Percentiles rank a stretch among this genome's conserved stretches.
These are phyloP conservation scores for Drosophila meridionalis DNA, from an alignment of 2,888 invertebrate species.

Conservation along the genomic window DNA sequence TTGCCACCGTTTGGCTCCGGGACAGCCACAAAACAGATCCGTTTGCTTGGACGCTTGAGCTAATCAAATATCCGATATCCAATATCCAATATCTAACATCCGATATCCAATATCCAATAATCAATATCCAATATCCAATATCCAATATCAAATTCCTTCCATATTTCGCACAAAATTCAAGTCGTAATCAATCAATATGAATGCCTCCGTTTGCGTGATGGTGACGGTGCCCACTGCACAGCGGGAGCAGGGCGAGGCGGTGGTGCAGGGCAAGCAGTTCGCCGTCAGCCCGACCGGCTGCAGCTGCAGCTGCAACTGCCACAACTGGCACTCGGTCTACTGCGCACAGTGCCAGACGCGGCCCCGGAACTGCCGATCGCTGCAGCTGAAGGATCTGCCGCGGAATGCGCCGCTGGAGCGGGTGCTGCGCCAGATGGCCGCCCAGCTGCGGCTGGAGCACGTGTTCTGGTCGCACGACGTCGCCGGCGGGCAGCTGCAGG, in stretches of 20 bases:
- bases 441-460: constrained; percentile 86
- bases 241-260: constrained; percentile 83
- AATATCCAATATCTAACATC: too few species aligned
- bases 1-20: constrained; percentile 14
- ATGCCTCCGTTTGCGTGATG: constrained; percentile 85
- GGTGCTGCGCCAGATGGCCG: constrained; percentile 86
- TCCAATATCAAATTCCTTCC: neutral
- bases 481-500: constrained; percentile 85
- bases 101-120: too few species aligned
- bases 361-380: constrained; percentile 26
- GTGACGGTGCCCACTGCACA: constrained; percentile 86
- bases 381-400: constrained; percentile 17
- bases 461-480: constrained; percentile 86
- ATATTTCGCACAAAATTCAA: constrained; percentile 21
- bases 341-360: constrained; percentile 72
- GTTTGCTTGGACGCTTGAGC: neutral
- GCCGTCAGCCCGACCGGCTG: neutral
- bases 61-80: neutral
- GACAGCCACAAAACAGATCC: neutral
- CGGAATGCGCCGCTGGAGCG: constrained; percentile 51
- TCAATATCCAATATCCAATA: too few species aligned
- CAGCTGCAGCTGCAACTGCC: neutral
- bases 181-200: constrained; percentile 40
- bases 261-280: neutral
- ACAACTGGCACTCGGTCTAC: neutral